These are phyloP conservation scores for Nycticebus coucang DNA, from an alignment of 2,113 vertebrate genomes.

Conservation along the genomic window DNA sequence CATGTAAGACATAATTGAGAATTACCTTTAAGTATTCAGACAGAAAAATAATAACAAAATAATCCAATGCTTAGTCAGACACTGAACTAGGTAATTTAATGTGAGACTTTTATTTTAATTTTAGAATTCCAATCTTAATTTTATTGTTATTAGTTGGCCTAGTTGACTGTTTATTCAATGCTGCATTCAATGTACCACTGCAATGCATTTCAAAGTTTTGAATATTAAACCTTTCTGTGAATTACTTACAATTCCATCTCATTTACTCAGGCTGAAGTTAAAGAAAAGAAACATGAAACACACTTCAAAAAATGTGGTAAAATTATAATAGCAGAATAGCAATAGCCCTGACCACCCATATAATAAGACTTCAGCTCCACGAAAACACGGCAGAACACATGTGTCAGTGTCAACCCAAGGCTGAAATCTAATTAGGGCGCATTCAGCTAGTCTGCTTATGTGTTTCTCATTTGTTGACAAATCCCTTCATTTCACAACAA, in stretches of 20 bases:
- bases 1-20: background rate
- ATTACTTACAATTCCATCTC: constrained; percentile 61
- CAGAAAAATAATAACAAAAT: background rate
- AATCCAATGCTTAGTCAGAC: background rate
- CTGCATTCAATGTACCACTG: constrained; percentile 69
- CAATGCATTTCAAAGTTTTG: constrained; percentile 75
- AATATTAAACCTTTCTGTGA: constrained; percentile 71
- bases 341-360: constrained; percentile 76
- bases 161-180: constrained; percentile 70
- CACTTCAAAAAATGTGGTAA: constrained; percentile 57
- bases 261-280: constrained; percentile 78
- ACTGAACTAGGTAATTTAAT: constrained; percentile 28
- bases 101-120: constrained; percentile 61
- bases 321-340: constrained; percentile 83
- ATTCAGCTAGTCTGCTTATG: constrained; percentile 73
- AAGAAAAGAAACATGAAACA: constrained; percentile 80
- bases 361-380: constrained; percentile 79
- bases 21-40: background rate
- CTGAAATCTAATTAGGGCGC: constrained; percentile 78
- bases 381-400: constrained; percentile 74
- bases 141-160: constrained; percentile 69
- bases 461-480: constrained; percentile 80
- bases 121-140: constrained; percentile 66
- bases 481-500: constrained; percentile 66
- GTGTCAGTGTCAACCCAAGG: constrained; percentile 82